Evolutionary conservation across 2,797 vertebrate genomes (phyloP).

Genomic region (Muscicapa comitata): DNA sequence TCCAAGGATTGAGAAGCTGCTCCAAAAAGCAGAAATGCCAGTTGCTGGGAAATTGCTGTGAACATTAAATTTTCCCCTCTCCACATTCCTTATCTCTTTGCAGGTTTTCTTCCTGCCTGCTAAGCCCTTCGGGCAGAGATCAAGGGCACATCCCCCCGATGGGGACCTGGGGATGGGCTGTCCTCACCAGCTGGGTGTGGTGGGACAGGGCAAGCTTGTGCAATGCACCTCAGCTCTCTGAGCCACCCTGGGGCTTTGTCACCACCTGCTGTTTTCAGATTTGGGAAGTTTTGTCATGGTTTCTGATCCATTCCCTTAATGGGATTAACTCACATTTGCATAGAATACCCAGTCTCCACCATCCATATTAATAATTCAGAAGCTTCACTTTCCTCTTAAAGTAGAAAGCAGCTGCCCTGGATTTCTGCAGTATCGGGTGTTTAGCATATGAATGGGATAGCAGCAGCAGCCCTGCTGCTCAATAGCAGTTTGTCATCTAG

Average conservation of each 20-base stretch:
- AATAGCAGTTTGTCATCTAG: background rate
- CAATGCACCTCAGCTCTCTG: accelerated
- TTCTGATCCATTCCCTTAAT: background rate
- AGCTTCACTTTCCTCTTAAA: background rate
- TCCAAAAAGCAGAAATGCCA: background rate
- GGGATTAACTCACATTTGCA: background rate
- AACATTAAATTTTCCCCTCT: background rate
- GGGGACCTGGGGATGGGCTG: accelerated
- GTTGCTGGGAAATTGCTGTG: background rate
- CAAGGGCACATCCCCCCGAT: background rate
- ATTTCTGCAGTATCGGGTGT: background rate
- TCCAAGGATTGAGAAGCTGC: background rate
- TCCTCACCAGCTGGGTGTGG: background rate
- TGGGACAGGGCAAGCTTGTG: background rate
- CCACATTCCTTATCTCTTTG: background rate
- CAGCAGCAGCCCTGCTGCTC: background rate
- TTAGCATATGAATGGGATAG: background rate
- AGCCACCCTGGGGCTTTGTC: background rate
- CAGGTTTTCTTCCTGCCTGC: background rate
- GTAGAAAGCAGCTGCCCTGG: background rate
- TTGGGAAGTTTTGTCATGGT: background rate
- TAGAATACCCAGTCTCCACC: background rate
- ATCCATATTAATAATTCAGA: background rate
- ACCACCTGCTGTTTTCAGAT: background rate
- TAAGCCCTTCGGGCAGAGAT: background rate